phyloP scores from a whole-genome alignment of 2,888 invertebrate genomes.

The Acrobasis suavella region DNA sequence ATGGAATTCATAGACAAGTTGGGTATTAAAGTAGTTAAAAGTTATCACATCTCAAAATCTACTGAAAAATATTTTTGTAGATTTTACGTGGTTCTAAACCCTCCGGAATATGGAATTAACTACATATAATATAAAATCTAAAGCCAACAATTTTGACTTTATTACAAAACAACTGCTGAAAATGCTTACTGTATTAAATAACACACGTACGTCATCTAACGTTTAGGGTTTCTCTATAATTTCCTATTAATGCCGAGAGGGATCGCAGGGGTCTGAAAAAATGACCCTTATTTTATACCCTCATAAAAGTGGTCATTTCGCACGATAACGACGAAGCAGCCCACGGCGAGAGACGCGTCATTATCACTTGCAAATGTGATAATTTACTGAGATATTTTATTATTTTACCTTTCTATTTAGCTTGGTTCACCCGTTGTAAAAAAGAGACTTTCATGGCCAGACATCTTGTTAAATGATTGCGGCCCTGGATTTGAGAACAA shows the following conservation, averaged over 20 bases:
- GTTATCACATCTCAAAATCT: no score
- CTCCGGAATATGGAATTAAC: no score
- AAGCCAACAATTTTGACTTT: not conserved
- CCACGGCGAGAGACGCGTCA: constrained; percentile 40
- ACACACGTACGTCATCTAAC: constrained; percentile 19
- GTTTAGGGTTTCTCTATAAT: constrained; percentile 37
- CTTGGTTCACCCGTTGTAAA: not conserved
- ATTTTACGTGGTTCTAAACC: no score
- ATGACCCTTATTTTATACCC: constrained; percentile 55
- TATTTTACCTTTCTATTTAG: constrained; percentile 18
- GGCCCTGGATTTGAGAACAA: not conserved
- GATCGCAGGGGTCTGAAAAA: constrained; percentile 39
- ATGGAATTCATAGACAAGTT: no score
- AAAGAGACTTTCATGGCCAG: not conserved
- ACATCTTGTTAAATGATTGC: constrained; percentile 3
- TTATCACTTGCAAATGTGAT: constrained; percentile 44
- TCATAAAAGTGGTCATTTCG: constrained; percentile 58
- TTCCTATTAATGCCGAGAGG: constrained; percentile 47
- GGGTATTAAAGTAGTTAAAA: no score
- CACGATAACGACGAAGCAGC: constrained; percentile 44
- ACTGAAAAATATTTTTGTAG: no score
- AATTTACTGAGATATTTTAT: constrained; percentile 29
- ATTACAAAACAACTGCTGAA: not conserved
- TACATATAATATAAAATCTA: not conserved
- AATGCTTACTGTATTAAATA: constrained; percentile 11